Conservation (phyloP, 2,797 vertebrate genomes). For the Danionella dracula region DNA sequence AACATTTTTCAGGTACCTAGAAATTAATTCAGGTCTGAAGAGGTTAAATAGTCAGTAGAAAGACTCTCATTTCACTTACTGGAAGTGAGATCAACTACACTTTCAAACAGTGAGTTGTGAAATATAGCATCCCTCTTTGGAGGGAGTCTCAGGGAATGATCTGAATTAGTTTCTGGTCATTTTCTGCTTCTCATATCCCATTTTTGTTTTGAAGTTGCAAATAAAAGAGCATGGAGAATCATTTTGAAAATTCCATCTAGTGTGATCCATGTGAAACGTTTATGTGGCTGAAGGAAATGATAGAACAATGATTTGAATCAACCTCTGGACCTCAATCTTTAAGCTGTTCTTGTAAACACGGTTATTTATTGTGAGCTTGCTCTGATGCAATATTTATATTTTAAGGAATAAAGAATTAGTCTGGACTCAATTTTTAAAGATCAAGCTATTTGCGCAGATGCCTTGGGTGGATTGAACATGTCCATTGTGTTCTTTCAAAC, state of each 20-base stretch:
- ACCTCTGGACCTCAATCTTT: neutral
- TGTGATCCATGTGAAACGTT: neutral
- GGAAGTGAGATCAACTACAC: too few relatives aligned
- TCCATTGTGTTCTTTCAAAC: conserved; percentile 20
- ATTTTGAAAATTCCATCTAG: neutral
- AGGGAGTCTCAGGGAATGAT: neutral
- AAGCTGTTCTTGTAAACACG: neutral
- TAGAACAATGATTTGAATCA: neutral
- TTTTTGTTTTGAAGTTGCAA: neutral
- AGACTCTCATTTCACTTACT: too few relatives aligned
- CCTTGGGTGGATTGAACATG: neutral
- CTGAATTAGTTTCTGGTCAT: neutral
- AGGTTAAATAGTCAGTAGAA: too few relatives aligned
- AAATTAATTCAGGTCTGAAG: too few relatives aligned
- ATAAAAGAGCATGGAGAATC: neutral
- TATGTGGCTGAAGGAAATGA: neutral
- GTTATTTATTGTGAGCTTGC: neutral
- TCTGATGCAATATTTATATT: conserved; percentile 10
- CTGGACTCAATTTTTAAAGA: conserved; percentile 9
- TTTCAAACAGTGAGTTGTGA: too few relatives aligned
- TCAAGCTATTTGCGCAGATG: conserved; percentile 12
- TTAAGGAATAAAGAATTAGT: neutral
- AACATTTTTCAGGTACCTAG: too few relatives aligned
- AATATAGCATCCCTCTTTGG: too few relatives aligned
- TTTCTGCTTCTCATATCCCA: neutral